Percentiles rank a stretch among this genome's conserved stretches.
Evolutionary conservation across 2,888 invertebrate species (phyloP).

Genomic region (Amblyteles armatorius): DNA sequence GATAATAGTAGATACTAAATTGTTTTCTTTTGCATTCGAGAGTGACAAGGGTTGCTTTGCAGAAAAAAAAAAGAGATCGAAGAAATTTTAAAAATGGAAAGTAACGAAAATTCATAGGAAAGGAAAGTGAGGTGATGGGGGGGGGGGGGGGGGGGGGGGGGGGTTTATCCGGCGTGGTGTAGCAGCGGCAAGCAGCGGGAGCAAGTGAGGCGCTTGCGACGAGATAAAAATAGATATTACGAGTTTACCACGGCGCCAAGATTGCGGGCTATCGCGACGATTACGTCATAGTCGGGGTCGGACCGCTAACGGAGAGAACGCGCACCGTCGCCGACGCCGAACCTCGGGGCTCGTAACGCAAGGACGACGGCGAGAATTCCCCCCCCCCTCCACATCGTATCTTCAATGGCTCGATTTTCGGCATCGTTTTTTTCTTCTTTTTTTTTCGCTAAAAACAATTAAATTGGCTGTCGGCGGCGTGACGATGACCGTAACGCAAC

Average conservation of each 20-base stretch:
- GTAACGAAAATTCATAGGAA: slow-evolving; percentile 1
- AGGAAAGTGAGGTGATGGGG: slow-evolving; percentile 24
- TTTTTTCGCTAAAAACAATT: neutral
- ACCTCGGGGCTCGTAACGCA: slow-evolving; percentile 65
- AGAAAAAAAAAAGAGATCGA: neutral
- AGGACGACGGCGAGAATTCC: slow-evolving; percentile 73
- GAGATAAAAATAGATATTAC: slow-evolving; percentile 87
- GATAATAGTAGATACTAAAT: slow-evolving; percentile 4
- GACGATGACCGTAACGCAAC: neutral
- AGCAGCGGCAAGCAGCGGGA: slow-evolving; percentile 41
- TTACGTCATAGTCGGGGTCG: slow-evolving; percentile 85
- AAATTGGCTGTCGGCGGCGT: slow-evolving; percentile 19
- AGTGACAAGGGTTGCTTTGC: neutral
- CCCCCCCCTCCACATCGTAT: slow-evolving; percentile 49
- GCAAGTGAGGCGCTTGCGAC: slow-evolving; percentile 76
- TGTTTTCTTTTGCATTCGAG: neutral
- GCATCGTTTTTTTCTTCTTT: neutral
- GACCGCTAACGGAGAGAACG: slow-evolving; percentile 76
- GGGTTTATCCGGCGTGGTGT: slow-evolving; percentile 36
- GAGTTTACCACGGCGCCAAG: slow-evolving; percentile 86
- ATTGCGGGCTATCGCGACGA: slow-evolving; percentile 86
- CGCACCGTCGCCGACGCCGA: slow-evolving; percentile 71
- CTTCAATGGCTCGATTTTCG: slow-evolving; percentile 42
- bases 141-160: neutral
- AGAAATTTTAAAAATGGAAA: neutral